A percentile compares a stretch with the other conserved stretches of the same genome.
Conservation (phyloP, 2,797 vertebrate genomes). For the Tarsius wallacei region DNA sequence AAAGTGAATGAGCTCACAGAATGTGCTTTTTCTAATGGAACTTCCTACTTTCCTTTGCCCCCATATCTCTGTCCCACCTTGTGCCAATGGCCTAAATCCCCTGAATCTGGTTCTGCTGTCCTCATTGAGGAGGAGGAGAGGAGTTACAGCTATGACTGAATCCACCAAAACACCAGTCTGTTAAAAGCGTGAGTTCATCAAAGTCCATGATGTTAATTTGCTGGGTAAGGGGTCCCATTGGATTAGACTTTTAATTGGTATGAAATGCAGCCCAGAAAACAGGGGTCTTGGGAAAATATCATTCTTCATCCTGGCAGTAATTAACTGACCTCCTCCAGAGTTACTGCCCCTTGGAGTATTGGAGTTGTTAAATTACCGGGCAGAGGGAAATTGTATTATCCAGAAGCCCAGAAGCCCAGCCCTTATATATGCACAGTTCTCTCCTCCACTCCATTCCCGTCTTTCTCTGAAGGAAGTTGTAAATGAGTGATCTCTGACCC, state of each 20-base stretch:
- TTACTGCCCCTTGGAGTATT: constrained; percentile 87
- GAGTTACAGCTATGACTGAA: constrained; percentile 82
- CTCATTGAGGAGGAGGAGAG: background rate
- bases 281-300: constrained; percentile 82
- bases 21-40: background rate
- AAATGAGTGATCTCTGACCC: constrained; percentile 19
- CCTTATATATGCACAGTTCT: constrained; percentile 10
- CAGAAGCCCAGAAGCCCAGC: constrained; percentile 51
- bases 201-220: constrained; percentile 89
- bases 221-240: constrained; percentile 87
- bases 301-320: constrained; percentile 89
- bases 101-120: background rate
- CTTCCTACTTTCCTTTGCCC: background rate
- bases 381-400: constrained; percentile 69
- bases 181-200: constrained; percentile 91
- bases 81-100: background rate
- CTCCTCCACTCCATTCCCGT: background rate
- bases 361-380: constrained; percentile 87
- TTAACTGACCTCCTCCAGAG: constrained; percentile 89
- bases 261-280: constrained; percentile 89
- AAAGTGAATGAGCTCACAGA: background rate
- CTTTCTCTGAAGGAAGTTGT: background rate
- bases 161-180: constrained; percentile 86
- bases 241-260: constrained; percentile 88
- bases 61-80: background rate